Base-by-base conservation (phyloP, 2,888 invertebrate genomes). In the Lepidonotus clava region DNA sequence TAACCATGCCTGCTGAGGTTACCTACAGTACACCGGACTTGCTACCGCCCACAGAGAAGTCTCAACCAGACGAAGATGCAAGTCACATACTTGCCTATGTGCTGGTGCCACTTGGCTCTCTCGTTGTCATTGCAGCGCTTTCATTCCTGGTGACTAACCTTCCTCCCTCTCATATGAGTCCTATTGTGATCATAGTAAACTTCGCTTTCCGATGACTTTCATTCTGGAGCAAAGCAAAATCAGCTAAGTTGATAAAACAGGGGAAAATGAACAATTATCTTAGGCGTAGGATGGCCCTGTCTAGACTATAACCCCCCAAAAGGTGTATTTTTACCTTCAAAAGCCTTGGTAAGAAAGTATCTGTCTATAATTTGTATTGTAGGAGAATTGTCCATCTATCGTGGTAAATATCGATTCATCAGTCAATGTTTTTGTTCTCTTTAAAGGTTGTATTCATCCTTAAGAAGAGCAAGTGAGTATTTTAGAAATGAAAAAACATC, bases 401-500 rank as follows among this genome's bases (percentile, higher is more conserved):
- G 36, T 76, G 4, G 21, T 32, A 76, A 28, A 14, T 76, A 21
- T 28, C 32, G 21, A 34, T 76, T 76, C 21, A 76, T 53, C n/a
- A n/a, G n/a, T 46, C 11, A n/a, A 51, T 76, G 71, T 28, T 51
- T 83, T 83, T 46, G 11, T 11, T 11, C n/a, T 11, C 11, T 67
- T 67, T 84, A 8, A 34, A 87, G 87, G 84, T 87, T 28, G 67
- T 87, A 41, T 87, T 87, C 56, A 87, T 87, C 46, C 66, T 87
- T 28, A 85, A 46, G 66, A 87, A 87, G 67, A 87, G 87, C 87
- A 87, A 66, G 87, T 87, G 36, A 85, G 87, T 85, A 76, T 61
- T 56, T 11, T 83, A 32, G 6, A n/a, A n/a, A n/a, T n/a, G n/a
- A n/a, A n/a, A n/a, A n/a, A n/a, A n/a, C n/a, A n/a, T n/a, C n/a